These are phyloP conservation scores for Poecilus cupreus DNA, from an alignment of 2,888 invertebrate genomes.

Conservation along the genomic window DNA sequence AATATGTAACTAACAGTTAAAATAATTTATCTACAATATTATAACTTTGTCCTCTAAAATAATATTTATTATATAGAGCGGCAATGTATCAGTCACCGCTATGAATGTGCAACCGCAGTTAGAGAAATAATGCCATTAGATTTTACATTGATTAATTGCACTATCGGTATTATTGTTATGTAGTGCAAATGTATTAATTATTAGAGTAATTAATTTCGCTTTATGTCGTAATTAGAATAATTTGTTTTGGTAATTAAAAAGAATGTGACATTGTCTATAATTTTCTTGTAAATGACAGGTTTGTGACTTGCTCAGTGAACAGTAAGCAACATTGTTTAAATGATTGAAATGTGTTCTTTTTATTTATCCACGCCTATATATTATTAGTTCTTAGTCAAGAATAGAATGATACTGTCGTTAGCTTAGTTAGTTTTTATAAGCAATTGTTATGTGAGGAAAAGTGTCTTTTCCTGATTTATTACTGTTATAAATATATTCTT, in stretches of 20 bases:
- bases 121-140: not conserved
- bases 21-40: not conserved
- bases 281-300: not conserved
- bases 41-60: not conserved
- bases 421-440: not conserved
- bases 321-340: not conserved
- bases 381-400: not conserved
- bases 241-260: not conserved
- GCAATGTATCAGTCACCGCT: not conserved
- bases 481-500: too few relatives aligned
- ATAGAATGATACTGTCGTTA: not conserved
- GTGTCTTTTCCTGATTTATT: too few relatives aligned
- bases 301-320: too few relatives aligned
- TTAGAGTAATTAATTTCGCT: not conserved
- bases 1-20: not conserved
- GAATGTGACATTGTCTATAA: constrained; percentile 5
- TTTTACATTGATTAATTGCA: constrained; percentile 1
- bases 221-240: not conserved
- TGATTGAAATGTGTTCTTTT: not conserved
- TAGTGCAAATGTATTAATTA: constrained; percentile 23
- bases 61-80: not conserved
- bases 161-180: constrained; percentile 4
- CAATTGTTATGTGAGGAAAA: too few relatives aligned
- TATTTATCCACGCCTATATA: not conserved
- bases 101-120: not conserved